These are phyloP conservation scores for Turritopsis rubra DNA, from an alignment of 30 jellyfish, hydroid and myxozoan genomes.

Conservation along the genomic window DNA sequence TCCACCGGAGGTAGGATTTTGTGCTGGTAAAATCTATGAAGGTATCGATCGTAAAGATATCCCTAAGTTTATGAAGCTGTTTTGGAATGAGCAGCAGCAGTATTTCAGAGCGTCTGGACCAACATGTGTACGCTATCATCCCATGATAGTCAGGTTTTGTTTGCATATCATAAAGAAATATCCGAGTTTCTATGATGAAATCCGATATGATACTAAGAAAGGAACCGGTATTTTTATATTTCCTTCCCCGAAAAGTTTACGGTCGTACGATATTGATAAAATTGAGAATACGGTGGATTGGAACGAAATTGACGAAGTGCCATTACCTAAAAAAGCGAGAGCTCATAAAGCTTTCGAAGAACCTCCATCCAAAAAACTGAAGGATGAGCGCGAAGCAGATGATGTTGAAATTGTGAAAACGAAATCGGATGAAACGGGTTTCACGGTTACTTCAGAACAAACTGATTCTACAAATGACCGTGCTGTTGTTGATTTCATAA, in stretches of 20 bases:
- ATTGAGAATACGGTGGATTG: neutral
- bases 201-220: constrained; percentile 1
- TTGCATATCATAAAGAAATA: neutral
- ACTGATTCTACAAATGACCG: too few species aligned
- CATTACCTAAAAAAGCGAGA: neutral
- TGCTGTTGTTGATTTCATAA: too few species aligned
- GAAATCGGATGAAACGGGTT: too few species aligned
- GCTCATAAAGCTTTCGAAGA: neutral
- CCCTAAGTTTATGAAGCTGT: neutral
- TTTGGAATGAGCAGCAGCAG: constrained; percentile 1
- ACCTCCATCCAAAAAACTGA: neutral
- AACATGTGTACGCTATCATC: neutral
- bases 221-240: neutral
- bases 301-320: neutral
- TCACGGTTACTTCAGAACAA: too few species aligned
- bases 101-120: neutral
- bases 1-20: neutral
- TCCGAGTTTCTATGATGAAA: neutral
- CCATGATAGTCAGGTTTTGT: neutral
- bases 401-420: too few species aligned
- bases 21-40: neutral
- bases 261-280: neutral
- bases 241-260: neutral
- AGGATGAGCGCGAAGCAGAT: too few species aligned
- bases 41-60: constrained; percentile 1